Conservation (phyloP, 2,888 invertebrate species). For the Drosophila paranaensis region DNA sequence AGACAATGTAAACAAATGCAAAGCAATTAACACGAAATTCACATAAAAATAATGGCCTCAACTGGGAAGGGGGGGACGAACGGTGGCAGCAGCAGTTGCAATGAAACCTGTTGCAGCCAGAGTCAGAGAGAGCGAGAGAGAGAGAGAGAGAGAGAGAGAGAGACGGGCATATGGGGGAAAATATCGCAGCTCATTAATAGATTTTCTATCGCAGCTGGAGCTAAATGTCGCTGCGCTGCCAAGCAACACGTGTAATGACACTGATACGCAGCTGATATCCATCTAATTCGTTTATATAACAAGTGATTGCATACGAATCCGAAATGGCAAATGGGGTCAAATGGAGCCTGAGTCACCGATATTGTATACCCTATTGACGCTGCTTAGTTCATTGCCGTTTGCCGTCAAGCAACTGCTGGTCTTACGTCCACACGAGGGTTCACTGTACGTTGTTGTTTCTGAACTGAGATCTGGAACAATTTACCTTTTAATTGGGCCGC, state of each 20-base stretch:
- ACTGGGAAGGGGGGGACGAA: conserved; percentile 17
- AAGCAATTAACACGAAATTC: conserved; percentile 76
- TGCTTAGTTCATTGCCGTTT: conserved; percentile 71
- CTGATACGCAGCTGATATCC: conserved; percentile 44
- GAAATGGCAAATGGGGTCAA: conserved; percentile 42
- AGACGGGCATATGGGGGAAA: conserved; percentile 11
- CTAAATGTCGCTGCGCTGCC: conserved; percentile 58
- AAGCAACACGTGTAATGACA: conserved; percentile 59
- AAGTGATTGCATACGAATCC: conserved; percentile 5
- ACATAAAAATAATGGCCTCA: conserved; percentile 76
- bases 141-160: too few species aligned
- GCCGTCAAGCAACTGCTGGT: conserved; percentile 44
- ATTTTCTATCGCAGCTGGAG: conserved; percentile 56
- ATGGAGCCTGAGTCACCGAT: conserved; percentile 45
- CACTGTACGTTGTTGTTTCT: conserved; percentile 52
- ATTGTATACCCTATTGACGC: conserved; percentile 24
- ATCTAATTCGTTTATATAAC: conserved; percentile 42
- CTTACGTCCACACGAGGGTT: conserved; percentile 50
- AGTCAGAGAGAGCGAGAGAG: background rate
- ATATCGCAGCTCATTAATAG: conserved; percentile 77
- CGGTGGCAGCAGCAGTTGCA: conserved; percentile 2
- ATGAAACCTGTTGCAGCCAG: conserved; percentile 61
- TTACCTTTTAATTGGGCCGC: conserved; percentile 64
- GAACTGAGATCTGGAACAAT: conserved; percentile 66
- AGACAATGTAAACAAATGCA: conserved; percentile 75